phyloP scores from a whole-genome alignment of 2,113 vertebrate species.

The Sander lucioperca region DNA sequence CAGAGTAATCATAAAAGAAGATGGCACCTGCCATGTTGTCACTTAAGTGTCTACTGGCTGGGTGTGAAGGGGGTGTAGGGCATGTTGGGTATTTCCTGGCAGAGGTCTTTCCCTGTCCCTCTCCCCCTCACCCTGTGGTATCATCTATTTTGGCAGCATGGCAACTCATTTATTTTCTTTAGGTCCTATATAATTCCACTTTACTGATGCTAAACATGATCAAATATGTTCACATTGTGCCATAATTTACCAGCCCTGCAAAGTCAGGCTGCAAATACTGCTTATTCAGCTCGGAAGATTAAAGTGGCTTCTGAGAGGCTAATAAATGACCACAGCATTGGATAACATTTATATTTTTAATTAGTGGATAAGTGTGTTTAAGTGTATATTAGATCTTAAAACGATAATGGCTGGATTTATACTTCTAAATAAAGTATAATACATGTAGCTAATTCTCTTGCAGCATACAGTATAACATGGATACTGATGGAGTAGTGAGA shows the following conservation, averaged over 20 bases:
- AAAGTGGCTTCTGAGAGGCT: background rate
- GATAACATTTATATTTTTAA: background rate
- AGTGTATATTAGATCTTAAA: background rate
- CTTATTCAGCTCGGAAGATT: background rate
- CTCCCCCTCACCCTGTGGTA: background rate
- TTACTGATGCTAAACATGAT: conserved; percentile 1
- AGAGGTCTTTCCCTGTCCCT: conserved; percentile 1
- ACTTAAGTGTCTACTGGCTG: conserved; percentile 22
- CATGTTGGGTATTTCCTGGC: conserved; percentile 2
- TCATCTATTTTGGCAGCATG: conserved; percentile 10
- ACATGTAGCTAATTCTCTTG: background rate
- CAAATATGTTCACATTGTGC: background rate
- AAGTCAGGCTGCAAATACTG: background rate
- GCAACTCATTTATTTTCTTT: background rate
- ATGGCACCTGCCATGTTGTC: conserved; percentile 62
- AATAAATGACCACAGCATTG: background rate
- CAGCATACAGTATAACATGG: background rate
- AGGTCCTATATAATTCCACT: background rate
- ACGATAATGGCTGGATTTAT: background rate
- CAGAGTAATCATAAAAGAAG: conserved; percentile 78
- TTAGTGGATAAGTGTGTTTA: background rate
- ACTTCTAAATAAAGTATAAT: background rate
- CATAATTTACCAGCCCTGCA: background rate
- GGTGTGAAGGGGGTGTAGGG: background rate
- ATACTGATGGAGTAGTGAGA: background rate